These are phyloP conservation scores for Zoanthus sociatus DNA, from an alignment of 92 coral and sea anemone species.

Conservation along the genomic window DNA sequence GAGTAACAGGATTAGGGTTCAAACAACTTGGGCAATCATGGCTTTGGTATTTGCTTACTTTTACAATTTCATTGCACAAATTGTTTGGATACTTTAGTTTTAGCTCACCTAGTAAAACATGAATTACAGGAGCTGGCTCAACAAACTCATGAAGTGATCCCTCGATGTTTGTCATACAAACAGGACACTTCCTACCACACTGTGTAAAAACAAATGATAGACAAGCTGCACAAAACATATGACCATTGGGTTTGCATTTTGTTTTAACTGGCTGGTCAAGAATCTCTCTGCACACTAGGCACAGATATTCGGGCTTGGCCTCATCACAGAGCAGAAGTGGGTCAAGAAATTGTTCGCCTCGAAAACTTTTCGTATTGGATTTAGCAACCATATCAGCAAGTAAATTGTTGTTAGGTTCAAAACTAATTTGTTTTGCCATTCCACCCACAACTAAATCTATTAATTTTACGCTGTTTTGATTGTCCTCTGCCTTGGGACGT, in stretches of 20 bases:
- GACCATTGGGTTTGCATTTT: constrained; percentile 26
- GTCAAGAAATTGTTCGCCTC: neutral
- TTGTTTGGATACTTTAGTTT: constrained; percentile 2
- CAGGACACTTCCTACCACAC: constrained; percentile 2
- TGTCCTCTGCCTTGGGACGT: neutral
- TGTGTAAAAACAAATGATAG: neutral
- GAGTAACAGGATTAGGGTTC: neutral
- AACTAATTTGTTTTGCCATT: constrained; percentile 14
- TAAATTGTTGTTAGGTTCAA: neutral
- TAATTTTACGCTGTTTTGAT: neutral
- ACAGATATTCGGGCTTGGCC: constrained; percentile 3
- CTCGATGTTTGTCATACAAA: neutral
- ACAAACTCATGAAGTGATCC: neutral
- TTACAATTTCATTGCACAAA: constrained; percentile 5
- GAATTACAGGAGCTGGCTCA: constrained; percentile 23
- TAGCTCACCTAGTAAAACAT: constrained; percentile 14
- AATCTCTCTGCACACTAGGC: constrained; percentile 13
- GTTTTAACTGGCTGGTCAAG: constrained; percentile 21
- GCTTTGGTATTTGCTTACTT: constrained; percentile 16
- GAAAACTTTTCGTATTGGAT: neutral
- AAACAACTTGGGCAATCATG: constrained; percentile 4
- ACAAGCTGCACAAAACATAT: constrained; percentile 18
- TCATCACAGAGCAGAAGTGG: constrained; percentile 2
- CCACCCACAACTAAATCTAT: neutral
- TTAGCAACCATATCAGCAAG: neutral